Conservation (phyloP, 1,140 invertebrate species). For the Bombus breviceps region DNA sequence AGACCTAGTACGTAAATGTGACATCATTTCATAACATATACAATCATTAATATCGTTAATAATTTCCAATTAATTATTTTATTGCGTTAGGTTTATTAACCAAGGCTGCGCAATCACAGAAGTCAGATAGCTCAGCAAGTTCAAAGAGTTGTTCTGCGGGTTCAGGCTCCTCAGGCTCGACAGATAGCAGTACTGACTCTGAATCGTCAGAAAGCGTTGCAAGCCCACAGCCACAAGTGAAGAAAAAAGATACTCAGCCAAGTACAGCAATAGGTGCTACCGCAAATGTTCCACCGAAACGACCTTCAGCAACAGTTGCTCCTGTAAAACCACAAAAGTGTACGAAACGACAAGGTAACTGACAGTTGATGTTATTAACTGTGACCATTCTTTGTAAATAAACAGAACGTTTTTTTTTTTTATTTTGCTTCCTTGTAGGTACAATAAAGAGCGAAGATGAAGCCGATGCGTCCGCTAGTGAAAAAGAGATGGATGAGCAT, state of each 20-base stretch:
- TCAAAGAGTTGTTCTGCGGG: conserved; percentile 79
- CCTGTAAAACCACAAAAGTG: conserved; percentile 80
- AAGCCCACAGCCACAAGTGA: conserved; percentile 75
- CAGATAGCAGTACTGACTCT: conserved; percentile 81
- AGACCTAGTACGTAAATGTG: conserved; percentile 71
- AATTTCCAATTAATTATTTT: not conserved
- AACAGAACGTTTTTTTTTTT: not conserved
- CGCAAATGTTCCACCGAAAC: conserved; percentile 77
- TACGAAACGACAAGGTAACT: conserved; percentile 75
- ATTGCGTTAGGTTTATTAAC: conserved; percentile 55
- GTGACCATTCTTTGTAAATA: not conserved
- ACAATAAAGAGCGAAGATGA: conserved; percentile 79
- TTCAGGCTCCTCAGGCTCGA: conserved; percentile 78
- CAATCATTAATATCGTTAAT: not conserved
- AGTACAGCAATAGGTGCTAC: conserved; percentile 61
- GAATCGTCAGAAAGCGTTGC: conserved; percentile 80
- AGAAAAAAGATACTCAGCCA: conserved; percentile 78
- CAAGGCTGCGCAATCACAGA: conserved; percentile 66
- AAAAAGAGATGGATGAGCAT: conserved; percentile 76
- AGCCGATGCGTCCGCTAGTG: conserved; percentile 76
- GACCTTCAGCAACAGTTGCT: conserved; percentile 78
- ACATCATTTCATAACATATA: not conserved
- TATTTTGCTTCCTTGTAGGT: conserved; percentile 38
- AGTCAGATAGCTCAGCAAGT: conserved; percentile 80
- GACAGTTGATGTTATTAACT: not conserved